phyloP scores from a whole-genome alignment of 2,113 vertebrate species.

The Takifugu bimaculatus region DNA sequence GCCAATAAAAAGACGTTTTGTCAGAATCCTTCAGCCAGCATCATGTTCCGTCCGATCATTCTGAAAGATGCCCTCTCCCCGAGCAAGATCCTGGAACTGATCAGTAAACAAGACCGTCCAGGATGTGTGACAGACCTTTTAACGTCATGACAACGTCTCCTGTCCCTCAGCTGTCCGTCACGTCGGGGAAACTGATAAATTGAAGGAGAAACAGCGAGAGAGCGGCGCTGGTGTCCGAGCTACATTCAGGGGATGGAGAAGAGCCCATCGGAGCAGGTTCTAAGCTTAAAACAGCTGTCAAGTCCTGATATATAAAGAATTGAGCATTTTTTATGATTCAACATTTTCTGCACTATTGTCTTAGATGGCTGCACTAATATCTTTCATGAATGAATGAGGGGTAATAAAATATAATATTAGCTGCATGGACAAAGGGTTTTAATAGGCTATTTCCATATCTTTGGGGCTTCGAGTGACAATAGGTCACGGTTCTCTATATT shows the following conservation, averaged over 20 bases:
- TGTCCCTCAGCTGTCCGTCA: constrained; percentile 19
- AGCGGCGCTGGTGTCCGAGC: constrained; percentile 14
- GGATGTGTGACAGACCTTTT: constrained; percentile 1
- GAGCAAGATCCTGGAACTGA: too few species aligned
- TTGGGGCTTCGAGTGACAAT: too few species aligned
- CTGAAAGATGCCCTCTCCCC: too few species aligned
- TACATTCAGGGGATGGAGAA: constrained; percentile 1
- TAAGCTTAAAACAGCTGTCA: too few species aligned
- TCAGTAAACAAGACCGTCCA: neutral
- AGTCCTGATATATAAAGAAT: constrained; percentile 14
- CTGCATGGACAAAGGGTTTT: neutral
- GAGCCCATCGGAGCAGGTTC: too few species aligned
- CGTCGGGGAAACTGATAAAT: constrained; percentile 3
- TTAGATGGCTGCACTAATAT: neutral
- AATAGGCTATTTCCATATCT: neutral
- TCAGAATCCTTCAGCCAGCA: too few species aligned
- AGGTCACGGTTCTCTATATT: too few species aligned
- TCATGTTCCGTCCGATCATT: too few species aligned
- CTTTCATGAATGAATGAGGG: neutral
- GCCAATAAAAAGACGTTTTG: too few species aligned
- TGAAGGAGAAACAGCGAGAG: constrained; percentile 16
- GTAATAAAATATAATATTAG: neutral
- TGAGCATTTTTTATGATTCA: constrained; percentile 37
- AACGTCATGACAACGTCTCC: constrained; percentile 5
- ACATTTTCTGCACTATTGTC: constrained; percentile 6